Conservation (phyloP, 2,888 invertebrate species). For the Torymus auratus region DNA sequence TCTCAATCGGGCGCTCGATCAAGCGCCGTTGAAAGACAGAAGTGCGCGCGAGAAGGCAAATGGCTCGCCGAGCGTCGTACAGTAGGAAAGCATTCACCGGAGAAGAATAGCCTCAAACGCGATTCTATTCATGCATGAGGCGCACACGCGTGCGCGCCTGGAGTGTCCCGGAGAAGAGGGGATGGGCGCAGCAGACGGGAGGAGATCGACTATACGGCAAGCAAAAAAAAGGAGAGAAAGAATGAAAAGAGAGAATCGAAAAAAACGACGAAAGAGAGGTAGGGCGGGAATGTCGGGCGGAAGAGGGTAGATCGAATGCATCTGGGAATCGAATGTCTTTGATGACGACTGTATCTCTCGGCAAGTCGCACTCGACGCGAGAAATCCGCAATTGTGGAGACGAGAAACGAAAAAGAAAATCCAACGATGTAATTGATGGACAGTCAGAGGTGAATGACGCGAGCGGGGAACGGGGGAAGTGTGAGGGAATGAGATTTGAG, state of each 20-base stretch:
- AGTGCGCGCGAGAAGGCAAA: constrained; percentile 53
- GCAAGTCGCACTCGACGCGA: constrained; percentile 62
- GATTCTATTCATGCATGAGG: constrained; percentile 71
- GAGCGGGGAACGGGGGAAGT: constrained; percentile 19
- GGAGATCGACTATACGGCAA: constrained; percentile 40
- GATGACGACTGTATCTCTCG: constrained; percentile 57
- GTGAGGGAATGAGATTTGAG: constrained; percentile 27
- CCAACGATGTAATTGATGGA: constrained; percentile 71
- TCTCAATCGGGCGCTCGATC: constrained; percentile 70
- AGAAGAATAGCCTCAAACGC: constrained; percentile 71
- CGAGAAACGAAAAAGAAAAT: constrained; percentile 51
- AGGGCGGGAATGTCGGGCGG: constrained; percentile 55
- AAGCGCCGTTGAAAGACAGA: constrained; percentile 64
- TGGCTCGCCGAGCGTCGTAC: constrained; percentile 50
- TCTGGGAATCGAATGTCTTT: constrained; percentile 50
- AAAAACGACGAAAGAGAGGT: constrained; percentile 40
- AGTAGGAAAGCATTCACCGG: constrained; percentile 63
- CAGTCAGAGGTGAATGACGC: constrained; percentile 59
- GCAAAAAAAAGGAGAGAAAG: constrained; percentile 9
- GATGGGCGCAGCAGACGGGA: constrained; percentile 36
- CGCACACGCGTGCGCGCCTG: constrained; percentile 54
- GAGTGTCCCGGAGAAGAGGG: constrained; percentile 59
- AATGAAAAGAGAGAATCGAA: constrained; percentile 23
- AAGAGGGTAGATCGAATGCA: constrained; percentile 49
- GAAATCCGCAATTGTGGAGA: constrained; percentile 70